phyloP scores from a whole-genome alignment of 2,113 vertebrate species.

The Rhodinocichla rosea region DNA sequence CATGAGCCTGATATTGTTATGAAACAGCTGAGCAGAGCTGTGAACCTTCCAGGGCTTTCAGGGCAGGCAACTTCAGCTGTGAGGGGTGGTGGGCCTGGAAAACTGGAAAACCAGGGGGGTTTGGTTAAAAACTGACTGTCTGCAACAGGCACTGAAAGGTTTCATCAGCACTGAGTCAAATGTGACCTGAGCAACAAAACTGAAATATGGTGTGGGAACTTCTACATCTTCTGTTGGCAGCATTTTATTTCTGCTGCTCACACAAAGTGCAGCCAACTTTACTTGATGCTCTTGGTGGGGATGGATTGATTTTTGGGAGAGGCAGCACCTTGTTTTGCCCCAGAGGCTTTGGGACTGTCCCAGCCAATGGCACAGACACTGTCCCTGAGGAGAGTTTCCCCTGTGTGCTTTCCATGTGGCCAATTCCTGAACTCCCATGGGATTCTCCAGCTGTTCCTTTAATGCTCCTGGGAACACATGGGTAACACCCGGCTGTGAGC shows the following conservation, averaged over 20 bases:
- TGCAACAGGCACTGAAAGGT: background rate
- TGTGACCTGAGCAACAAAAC: background rate
- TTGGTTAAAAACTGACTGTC: background rate
- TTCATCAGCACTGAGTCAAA: rapidly evolving
- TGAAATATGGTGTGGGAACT: rapidly evolving
- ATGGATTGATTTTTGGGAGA: rapidly evolving
- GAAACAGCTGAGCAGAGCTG: constrained; percentile 64
- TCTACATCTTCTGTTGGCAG: rapidly evolving
- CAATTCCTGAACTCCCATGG: background rate
- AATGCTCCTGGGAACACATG: background rate
- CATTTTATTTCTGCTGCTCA: rapidly evolving
- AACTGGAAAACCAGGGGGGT: background rate
- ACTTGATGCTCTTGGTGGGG: rapidly evolving
- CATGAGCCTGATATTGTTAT: constrained; percentile 65
- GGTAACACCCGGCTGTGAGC: rapidly evolving
- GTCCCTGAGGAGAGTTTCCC: background rate
- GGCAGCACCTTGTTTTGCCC: background rate
- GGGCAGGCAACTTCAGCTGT: background rate
- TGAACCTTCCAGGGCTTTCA: constrained; percentile 10
- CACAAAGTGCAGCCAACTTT: rapidly evolving
- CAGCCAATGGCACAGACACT: background rate
- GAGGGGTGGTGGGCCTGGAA: background rate
- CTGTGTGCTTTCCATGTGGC: rapidly evolving
- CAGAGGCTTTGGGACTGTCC: rapidly evolving
- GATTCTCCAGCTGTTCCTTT: background rate